Evolutionary conservation across 2,888 invertebrate species (phyloP), one percentile per base, ranked within the genome.

Genomic region (Eristalinus aeneus): DNA sequence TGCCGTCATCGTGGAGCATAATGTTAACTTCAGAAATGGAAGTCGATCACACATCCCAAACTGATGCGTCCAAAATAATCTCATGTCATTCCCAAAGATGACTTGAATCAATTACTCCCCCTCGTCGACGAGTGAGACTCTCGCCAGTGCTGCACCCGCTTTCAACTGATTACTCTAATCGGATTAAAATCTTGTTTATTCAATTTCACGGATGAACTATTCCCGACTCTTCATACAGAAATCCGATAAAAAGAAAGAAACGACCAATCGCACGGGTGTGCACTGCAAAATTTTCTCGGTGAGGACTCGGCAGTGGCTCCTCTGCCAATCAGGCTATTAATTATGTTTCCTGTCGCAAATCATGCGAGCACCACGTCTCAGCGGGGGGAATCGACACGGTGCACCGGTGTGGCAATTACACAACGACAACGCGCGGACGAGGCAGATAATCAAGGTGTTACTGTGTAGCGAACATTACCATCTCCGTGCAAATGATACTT

Each of bases 301-400:
- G 16, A 46, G 46, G 46, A 77, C 78, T 73, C 65, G 74, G 82
- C 86, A 64, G 82, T 77, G 0, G 53, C 20, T 61, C 12, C 4
- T 10, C 27, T 10, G 20, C 36, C 32, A 34, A 86, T 69, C 82
- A 46, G 61, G 73, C 82, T 78, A 82, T 82, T 74, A 86, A 86
- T 86, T 82, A 77, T 82, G 67, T 86, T 82, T 86, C 86, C 86
- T 78, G 78, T 69, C 78, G 60, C 82, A 86, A 86, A 86, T 86
- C 86, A 86, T 86, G 16, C 46, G 46, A 46, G 46, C 16, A 16
- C 46, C 46, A 46, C 46, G 16, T 46, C 46, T n/a, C n/a, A 16
- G 46, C n/a, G 46, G 1, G n/a, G 46, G 63, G 63, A 67, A 63
- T 76, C 64, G 81, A 71, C 79, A 56, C 84, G 32, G 71, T 73